These are phyloP conservation scores for Schizotus pectinicornis DNA, from an alignment of 2,888 invertebrate species.

Conservation along the genomic window DNA sequence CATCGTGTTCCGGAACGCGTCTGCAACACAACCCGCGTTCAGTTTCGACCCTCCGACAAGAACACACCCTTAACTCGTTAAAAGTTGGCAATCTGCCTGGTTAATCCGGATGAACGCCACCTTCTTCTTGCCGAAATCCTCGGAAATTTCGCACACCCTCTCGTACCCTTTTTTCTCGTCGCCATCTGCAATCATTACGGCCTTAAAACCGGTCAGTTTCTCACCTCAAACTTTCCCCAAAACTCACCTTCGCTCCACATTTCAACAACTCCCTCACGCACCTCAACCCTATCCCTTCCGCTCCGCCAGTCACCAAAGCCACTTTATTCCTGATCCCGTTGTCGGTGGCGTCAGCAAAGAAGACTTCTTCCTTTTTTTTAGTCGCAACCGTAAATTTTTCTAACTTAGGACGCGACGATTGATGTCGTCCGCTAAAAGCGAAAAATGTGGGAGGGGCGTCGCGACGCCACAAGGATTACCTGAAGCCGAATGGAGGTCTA, in stretches of 20 bases:
- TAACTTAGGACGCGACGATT: no score
- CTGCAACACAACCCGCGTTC: constrained; percentile 12
- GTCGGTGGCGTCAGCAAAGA: constrained; percentile 1
- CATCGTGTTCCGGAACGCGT: constrained; percentile 46
- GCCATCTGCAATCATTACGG: constrained; percentile 45
- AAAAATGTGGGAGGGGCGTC: no score
- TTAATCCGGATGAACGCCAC: constrained; percentile 73
- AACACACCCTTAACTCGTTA: constrained; percentile 63
- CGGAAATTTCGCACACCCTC: constrained; percentile 65
- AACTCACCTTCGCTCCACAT: constrained; percentile 52
- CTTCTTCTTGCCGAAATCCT: constrained; percentile 69
- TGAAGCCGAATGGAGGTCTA: no score
- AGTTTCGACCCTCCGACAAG: no score
- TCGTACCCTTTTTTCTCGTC: constrained; percentile 61
- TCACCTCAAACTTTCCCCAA: background rate
- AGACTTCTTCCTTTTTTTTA: constrained; percentile 7
- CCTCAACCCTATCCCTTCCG: constrained; percentile 60
- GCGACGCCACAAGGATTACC: no score
- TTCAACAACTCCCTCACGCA: constrained; percentile 58
- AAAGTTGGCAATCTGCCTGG: constrained; percentile 73
- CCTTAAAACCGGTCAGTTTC: constrained; percentile 35
- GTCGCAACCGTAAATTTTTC: no score
- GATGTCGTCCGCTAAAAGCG: no score
- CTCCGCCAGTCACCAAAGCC: constrained; percentile 60
- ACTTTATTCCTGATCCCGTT: constrained; percentile 43